These are phyloP conservation scores for Simalia tracyae DNA, from an alignment of 2,797 vertebrate species.

Conservation along the genomic window DNA sequence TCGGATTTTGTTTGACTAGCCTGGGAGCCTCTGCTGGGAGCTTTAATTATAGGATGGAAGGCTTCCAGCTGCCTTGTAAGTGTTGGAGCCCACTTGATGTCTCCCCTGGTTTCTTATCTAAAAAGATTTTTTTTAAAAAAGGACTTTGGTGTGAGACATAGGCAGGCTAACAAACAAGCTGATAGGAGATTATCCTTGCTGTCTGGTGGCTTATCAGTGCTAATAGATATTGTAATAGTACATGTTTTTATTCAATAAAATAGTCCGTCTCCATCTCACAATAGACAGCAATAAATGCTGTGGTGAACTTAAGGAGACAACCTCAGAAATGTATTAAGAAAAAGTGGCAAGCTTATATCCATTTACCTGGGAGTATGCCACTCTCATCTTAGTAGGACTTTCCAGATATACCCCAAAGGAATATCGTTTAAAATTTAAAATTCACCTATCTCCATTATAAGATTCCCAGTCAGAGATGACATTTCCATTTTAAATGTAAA, in stretches of 20 bases:
- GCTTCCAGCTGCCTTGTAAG: slow-evolving; percentile 3
- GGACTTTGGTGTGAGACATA: neutral
- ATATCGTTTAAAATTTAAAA: neutral
- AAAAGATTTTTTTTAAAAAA: neutral
- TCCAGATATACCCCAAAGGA: neutral
- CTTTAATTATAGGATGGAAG: neutral
- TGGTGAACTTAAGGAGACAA: neutral
- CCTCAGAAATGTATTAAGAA: neutral
- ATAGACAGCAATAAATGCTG: neutral
- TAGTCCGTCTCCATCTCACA: neutral
- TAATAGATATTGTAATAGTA: neutral
- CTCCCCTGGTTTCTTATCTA: slow-evolving; percentile 1
- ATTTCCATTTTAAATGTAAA: neutral
- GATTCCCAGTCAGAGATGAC: neutral
- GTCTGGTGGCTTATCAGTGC: neutral
- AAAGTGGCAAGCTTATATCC: neutral
- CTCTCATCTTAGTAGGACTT: neutral
- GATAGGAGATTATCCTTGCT: neutral
- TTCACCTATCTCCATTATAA: neutral
- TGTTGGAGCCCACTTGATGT: neutral
- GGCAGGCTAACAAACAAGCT: neutral
- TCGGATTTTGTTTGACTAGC: slow-evolving; percentile 19
- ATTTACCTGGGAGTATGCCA: neutral
- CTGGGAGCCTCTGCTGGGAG: neutral
- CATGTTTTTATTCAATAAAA: neutral